A percentile compares a stretch with the other conserved stretches of the same genome.
These are phyloP conservation scores for Microctenopoma stevenorrisi DNA, from an alignment of 2,797 vertebrate genomes.

Conservation along the genomic window DNA sequence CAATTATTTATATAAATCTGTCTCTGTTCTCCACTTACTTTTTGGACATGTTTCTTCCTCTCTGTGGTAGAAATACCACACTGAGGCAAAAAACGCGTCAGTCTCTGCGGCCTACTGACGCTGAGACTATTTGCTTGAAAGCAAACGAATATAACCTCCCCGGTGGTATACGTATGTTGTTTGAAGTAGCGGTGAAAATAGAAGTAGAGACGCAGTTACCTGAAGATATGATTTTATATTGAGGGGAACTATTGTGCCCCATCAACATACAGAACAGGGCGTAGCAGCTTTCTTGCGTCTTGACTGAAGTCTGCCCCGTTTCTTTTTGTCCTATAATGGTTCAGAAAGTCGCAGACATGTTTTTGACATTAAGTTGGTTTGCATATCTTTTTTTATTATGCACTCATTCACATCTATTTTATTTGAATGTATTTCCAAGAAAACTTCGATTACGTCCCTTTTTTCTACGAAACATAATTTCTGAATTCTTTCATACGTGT, in stretches of 20 bases:
- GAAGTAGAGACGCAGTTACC: constrained; percentile 48
- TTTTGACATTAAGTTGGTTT: constrained; percentile 30
- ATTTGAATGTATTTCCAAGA: constrained; percentile 3
- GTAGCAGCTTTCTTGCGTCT: constrained; percentile 27
- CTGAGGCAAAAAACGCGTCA: constrained; percentile 44
- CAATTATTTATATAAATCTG: constrained; percentile 85
- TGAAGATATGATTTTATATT: constrained; percentile 43
- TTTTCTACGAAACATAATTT: constrained; percentile 9
- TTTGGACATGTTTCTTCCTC: constrained; percentile 50
- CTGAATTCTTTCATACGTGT: constrained; percentile 2
- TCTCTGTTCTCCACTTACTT: constrained; percentile 72
- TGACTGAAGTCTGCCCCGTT: constrained; percentile 13
- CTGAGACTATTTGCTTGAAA: constrained; percentile 37
- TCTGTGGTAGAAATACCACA: constrained; percentile 44
- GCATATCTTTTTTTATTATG: neutral
- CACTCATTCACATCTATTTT: constrained; percentile 1
- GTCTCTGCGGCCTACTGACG: constrained; percentile 48
- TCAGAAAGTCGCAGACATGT: neutral
- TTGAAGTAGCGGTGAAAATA: constrained; percentile 57
- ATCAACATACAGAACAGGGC: constrained; percentile 24
- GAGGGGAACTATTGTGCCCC: constrained; percentile 37
- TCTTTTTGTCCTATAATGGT: constrained; percentile 24
- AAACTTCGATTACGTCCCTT: neutral
- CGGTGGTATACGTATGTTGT: constrained; percentile 52
- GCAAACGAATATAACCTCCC: constrained; percentile 58